Base-by-base conservation (phyloP, 2,113 vertebrate species). In the Ammospiza caudacuta region DNA sequence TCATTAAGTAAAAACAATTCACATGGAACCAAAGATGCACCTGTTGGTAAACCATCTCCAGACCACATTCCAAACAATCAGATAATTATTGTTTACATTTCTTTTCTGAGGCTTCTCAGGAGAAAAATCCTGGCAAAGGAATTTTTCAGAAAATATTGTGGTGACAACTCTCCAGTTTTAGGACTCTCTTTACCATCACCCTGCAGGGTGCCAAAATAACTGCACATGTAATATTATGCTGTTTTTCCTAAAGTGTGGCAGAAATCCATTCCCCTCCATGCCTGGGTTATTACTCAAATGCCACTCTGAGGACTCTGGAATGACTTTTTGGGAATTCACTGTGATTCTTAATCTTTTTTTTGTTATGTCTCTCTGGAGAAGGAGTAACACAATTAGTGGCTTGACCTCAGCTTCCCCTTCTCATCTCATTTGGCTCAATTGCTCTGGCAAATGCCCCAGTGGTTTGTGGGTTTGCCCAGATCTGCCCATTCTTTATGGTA, bases 331-430 rank as follows among this genome's bases (percentile, higher is more conserved):
- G 73, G 82, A 92, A 70, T 49, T 52, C 3, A 2, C 11, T 86
- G 39, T 54, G 70, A 29, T 41, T 77, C 15, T 83, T 82, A 49
- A 69, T 61, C 28, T 25, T 57, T 90, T 25, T 83, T 91, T 47
- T 52, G 9, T 82, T 63, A 16, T 9, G 6, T 43, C 44, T 78
- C 12, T 41, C 64, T 74, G 83, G 69, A 94, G 55, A 83, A 37
- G 73, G 66, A 84, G 28, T 61, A 82, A 76, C 49, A 24, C 0
- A 0, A 8, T 81, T 64, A 58, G 49, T 62, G 74, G 54, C 81
- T 83, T 96, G 89, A 91, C 89, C 91, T 58, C 54, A 83, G 46
- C 49, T 92, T 89, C 58, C 54, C 41, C 35, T 73, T 89, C 73
- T 85, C 58, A 27, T 84, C 39, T 87, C 51, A 57, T 62, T 94